Conservation (phyloP, 2,888 invertebrate genomes). For the Limnephilus lunatus region DNA sequence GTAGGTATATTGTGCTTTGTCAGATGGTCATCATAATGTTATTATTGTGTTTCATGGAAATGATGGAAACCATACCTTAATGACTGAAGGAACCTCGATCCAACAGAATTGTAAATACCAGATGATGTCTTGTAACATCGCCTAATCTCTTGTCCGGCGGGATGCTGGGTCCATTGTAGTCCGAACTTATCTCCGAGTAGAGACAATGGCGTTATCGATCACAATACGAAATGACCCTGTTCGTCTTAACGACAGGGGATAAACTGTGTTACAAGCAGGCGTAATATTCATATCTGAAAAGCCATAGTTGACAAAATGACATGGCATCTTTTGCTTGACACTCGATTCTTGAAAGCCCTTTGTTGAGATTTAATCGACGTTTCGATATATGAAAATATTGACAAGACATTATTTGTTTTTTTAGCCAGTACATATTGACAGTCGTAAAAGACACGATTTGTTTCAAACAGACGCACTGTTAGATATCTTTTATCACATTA, state of each 20-base stretch:
- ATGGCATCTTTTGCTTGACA: neutral
- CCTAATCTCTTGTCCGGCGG: constrained; percentile 14
- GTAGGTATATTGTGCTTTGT: neutral
- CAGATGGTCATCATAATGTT: neutral
- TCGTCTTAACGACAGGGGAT: constrained; percentile 17
- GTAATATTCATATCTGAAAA: neutral
- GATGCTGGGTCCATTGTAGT: constrained; percentile 25
- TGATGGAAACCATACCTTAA: neutral
- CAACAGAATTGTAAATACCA: constrained; percentile 24
- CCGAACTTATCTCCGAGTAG: neutral
- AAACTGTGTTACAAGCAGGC: neutral
- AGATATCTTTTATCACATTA: neutral
- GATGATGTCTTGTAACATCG: constrained; percentile 12
- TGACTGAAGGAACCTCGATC: neutral
- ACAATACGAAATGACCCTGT: constrained; percentile 8
- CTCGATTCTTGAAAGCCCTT: neutral
- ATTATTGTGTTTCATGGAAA: neutral
- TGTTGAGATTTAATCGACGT: neutral
- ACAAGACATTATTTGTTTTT: neutral
- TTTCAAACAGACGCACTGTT: neutral
- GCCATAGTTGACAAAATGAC: neutral
- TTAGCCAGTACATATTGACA: neutral
- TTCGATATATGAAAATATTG: neutral
- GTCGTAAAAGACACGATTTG: neutral
- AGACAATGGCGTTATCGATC: constrained; percentile 39